Evolutionary conservation across 64 coral and sea anemone species (phyloP).

Genomic region (Astreopora myriophthalma): DNA sequence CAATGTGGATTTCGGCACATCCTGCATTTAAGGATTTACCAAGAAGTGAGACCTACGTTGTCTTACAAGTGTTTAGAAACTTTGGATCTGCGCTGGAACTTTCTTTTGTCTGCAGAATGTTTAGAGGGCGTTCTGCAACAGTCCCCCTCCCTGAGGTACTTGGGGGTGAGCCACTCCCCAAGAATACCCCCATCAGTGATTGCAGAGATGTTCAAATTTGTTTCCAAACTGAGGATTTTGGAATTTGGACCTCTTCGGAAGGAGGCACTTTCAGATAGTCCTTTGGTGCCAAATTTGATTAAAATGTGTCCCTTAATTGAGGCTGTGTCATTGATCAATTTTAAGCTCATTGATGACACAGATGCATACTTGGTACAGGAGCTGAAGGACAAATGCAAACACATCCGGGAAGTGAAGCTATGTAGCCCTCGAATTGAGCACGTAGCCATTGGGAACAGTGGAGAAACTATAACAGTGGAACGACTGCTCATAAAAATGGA

Average conservation of each 20-base stretch:
- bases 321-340: slow-evolving; percentile 97
- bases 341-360: slow-evolving; percentile 77
- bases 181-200: slow-evolving; percentile 92
- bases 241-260: slow-evolving; percentile 98
- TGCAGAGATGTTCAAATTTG: slow-evolving; percentile 86
- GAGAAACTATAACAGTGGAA: slow-evolving; percentile 97
- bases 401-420: slow-evolving; percentile 89
- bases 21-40: slow-evolving; percentile 90
- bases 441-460: slow-evolving; percentile 94
- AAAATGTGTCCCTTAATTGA: slow-evolving; percentile 86
- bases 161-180: slow-evolving; percentile 98
- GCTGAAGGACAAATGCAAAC: slow-evolving; percentile 83
- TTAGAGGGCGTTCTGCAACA: slow-evolving; percentile 91
- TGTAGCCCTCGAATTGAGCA: slow-evolving; percentile 98
- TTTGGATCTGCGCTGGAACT: slow-evolving; percentile 96
- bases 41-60: slow-evolving; percentile 88
- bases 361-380: slow-evolving; percentile 80
- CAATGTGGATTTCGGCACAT: slow-evolving; percentile 99
- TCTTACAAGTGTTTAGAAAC: slow-evolving; percentile 87
- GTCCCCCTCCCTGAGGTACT: slow-evolving; percentile 90
- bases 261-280: slow-evolving; percentile 91
- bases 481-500: slow-evolving; percentile 99
- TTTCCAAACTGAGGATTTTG: slow-evolving; percentile 90
- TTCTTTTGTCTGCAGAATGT: slow-evolving; percentile 98
- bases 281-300: slow-evolving; percentile 81